Evolutionary conservation across 2,888 invertebrate species (phyloP), one percentile per base, ranked within the genome.

Genomic region (Drosophila robusta): DNA sequence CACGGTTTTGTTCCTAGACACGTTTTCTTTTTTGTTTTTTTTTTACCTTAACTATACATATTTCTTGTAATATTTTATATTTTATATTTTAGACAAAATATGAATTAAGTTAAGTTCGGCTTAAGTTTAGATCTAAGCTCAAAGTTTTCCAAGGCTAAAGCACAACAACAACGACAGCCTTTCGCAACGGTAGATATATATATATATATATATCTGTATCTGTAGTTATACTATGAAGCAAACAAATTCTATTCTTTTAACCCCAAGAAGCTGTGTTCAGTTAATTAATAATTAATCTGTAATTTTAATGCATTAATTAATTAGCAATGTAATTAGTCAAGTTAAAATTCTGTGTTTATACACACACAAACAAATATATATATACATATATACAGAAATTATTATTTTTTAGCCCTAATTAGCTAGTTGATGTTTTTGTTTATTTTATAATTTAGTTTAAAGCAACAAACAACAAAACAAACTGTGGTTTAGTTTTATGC

Each of bases 221-320:
- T 44, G 41, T 36, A 41, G 32, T 44, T 29, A 34, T 26, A 46
- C 38, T 58, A 58, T 29, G 38, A 57, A 34, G 39, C 62, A 46
- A 87, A 89, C 88, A 81, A 85, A 89, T 89, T 90, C 90, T 90
- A 90, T 90, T 90, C 90, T 89, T 79, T 80, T 68, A 84, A 85
- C 90, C 90, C 90, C 90, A 89, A 90, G 87, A 91, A 89, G 91
- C 91, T 92, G 92, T 92, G 92, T 92, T 92, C 92, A 92, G 84
- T 86, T 88, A 89, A 70, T 77, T 77, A 65, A 66, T 75, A 73
- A 67, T 69, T 55, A 57, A 60, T 51, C 45, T 16, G 9, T 70
- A 78, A 71, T 45, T 46, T 41, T 51, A 67, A 50, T 54, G 22
- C 26, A 62, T 38, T 66, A 47, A 52, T 63, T 36, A 36, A 65